A percentile compares a stretch with the other conserved stretches of the same genome.
Conservation (phyloP, 2,797 vertebrate species). For the Decapterus maruadsi region DNA sequence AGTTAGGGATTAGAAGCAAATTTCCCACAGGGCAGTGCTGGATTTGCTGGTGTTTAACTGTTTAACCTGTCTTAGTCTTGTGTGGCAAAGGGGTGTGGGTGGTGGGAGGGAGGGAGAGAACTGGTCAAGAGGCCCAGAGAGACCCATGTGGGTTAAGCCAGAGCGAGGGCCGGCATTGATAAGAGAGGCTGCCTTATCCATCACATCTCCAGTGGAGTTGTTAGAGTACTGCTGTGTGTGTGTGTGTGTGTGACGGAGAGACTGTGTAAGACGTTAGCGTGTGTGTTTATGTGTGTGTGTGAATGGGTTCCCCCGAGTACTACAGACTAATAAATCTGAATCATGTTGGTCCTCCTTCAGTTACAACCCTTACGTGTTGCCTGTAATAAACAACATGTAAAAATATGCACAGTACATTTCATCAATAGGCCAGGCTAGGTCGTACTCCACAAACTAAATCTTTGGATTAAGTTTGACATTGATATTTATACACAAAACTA, state of each 20-base stretch:
- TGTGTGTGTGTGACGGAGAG: conserved; percentile 24
- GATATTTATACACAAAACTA: not conserved
- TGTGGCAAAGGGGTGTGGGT: conserved; percentile 80
- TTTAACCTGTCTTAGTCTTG: conserved; percentile 98
- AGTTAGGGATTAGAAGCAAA: conserved; percentile 99
- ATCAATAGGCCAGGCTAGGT: not conserved
- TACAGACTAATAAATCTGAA: conserved; percentile 58
- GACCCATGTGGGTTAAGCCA: conserved; percentile 90
- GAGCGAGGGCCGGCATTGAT: conserved; percentile 84
- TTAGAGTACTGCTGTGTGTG: conserved; percentile 47
- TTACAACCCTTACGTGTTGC: conserved; percentile 34
- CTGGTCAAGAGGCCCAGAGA: conserved; percentile 93
- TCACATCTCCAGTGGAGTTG: conserved; percentile 65
- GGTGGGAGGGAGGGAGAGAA: conserved; percentile 87
- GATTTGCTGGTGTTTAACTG: conserved; percentile 99
- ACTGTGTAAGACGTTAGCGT: conserved; percentile 28
- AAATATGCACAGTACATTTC: conserved; percentile 39
- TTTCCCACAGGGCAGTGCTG: conserved; percentile 99
- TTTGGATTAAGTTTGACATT: conserved; percentile 3
- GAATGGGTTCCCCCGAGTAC: conserved; percentile 46
- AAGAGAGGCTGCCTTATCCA: conserved; percentile 76
- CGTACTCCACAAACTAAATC: not conserved
- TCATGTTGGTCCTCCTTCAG: conserved; percentile 44
- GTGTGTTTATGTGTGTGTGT: conserved; percentile 40
- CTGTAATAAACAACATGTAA: conserved; percentile 26